phyloP scores from a whole-genome alignment of 2,888 invertebrate genomes.

The Smittia sp. region DNA sequence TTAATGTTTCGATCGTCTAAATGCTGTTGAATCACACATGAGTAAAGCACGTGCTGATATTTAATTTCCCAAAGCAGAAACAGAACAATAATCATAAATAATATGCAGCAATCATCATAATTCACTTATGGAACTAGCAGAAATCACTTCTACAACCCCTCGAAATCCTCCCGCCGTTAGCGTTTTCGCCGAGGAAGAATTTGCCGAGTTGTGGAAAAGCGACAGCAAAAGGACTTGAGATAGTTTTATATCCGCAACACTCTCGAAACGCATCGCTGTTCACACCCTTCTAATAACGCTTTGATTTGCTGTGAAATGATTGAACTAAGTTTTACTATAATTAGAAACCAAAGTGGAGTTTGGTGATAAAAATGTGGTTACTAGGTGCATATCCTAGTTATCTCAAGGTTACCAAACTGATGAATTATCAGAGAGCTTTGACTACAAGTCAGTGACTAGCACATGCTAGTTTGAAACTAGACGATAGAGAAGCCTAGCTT shows the following conservation, averaged over 20 bases:
- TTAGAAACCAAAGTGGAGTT: too few relatives aligned
- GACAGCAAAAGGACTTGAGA: not conserved
- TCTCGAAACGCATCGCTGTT: not conserved
- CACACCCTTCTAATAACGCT: slow-evolving; percentile 14
- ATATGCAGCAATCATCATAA: slow-evolving; percentile 40
- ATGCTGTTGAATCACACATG: slow-evolving; percentile 7
- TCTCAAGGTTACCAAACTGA: too few relatives aligned
- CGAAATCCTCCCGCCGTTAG: not conserved
- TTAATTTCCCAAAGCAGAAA: slow-evolving; percentile 34
- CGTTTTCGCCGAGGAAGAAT: not conserved
- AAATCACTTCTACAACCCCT: slow-evolving; percentile 27
- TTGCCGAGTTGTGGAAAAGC: slow-evolving; percentile 4
- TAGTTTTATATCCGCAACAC: slow-evolving; percentile 21
- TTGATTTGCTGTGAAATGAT: too few relatives aligned
- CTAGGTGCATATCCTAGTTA: too few relatives aligned
- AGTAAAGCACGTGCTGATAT: slow-evolving; percentile 36
- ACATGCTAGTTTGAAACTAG: too few relatives aligned
- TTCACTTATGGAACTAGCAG: slow-evolving; percentile 37
- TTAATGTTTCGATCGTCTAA: not conserved
- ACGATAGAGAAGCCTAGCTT: too few relatives aligned
- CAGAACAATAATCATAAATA: slow-evolving; percentile 39
- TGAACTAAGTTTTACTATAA: too few relatives aligned
- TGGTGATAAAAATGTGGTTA: too few relatives aligned
- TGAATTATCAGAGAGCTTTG: too few relatives aligned
- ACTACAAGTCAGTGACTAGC: too few relatives aligned